phyloP scores from a whole-genome alignment of 1,140 invertebrate species.

The Periplaneta americana region DNA sequence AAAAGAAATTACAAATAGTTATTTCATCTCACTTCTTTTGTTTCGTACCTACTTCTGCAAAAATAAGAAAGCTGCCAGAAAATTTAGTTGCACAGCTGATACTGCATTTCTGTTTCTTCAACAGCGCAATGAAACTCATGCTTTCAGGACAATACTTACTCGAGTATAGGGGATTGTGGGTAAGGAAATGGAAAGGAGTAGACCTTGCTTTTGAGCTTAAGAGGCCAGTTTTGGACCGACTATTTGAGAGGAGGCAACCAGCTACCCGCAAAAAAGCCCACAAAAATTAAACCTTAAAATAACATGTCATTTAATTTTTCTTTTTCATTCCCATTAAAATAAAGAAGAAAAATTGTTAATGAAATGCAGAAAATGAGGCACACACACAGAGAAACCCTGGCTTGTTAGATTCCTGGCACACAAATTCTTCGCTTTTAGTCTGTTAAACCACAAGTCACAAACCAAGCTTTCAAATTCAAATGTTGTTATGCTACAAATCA shows the following conservation, averaged over 20 bases:
- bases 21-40: too few relatives aligned
- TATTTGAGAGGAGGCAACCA: background rate
- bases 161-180: too few relatives aligned
- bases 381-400: constrained; percentile 28
- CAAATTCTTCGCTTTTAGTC: constrained; percentile 10
- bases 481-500: background rate
- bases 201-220: background rate
- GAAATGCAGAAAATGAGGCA: constrained; percentile 21
- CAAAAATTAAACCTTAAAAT: constrained; percentile 1
- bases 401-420: constrained; percentile 23
- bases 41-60: too few relatives aligned
- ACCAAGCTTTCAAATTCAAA: constrained; percentile 7
- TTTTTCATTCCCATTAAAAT: background rate
- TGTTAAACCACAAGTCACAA: background rate
- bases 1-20: too few relatives aligned
- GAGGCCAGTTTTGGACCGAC: background rate
- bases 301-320: background rate
- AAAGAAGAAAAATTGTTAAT: background rate
- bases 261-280: background rate
- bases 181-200: background rate
- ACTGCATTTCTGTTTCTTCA: background rate
- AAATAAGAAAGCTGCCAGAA: too few relatives aligned
- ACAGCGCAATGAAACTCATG: background rate
- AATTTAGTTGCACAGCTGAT: too few relatives aligned
- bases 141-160: background rate